Base-by-base conservation (phyloP, 1,140 invertebrate species). In the Conus betulinus region DNA sequence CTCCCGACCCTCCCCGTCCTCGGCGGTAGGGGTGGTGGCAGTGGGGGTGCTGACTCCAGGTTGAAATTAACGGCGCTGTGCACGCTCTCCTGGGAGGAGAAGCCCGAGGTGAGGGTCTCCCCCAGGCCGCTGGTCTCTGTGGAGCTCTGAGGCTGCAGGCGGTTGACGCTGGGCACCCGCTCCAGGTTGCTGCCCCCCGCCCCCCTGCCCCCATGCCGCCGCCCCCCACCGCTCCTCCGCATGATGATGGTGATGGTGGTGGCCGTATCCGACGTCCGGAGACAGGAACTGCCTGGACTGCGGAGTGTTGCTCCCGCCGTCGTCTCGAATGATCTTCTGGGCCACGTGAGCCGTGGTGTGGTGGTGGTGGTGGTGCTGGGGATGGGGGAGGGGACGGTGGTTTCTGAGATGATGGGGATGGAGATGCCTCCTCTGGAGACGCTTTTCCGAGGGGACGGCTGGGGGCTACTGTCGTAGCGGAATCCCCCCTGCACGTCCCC, bases 111-210 rank as follows among this genome's bases (percentile, higher is more conserved):
- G n/a, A 94, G 82, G 2, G 93, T 94, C 82, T 94, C 93, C 39
- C 93, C 93, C 76, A 94, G 87, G 8, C 93, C 93, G 89, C 93
- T 94, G 55, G 93, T 94, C 88, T 94, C 93, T 20, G 93, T 94
- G 20, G 93, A 94, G 84, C 93, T 94, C 89, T 94, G 93, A 63
- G 93, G 91, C 79, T 92, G 93, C 8, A 94, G 89, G 60, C 91
- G 87, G 87, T 91, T 91, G 25, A 91, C 78, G 88, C 93, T 93
- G 67, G 90, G 91, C 13, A 91, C 91, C 83, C 91, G 88, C 39
- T 93, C 92, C 83, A 91, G 25, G 17, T 71, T 88, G 23, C 79
- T 82, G 10, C 55, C 74, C 10, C 74, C 87, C 78, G 5, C 2
- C 17, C 8, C 79, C 79, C 10, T n/a, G 8, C 52, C 88, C 84